Base-by-base conservation (phyloP, 2,113 vertebrate genomes). In the Tursiops truncatus region DNA sequence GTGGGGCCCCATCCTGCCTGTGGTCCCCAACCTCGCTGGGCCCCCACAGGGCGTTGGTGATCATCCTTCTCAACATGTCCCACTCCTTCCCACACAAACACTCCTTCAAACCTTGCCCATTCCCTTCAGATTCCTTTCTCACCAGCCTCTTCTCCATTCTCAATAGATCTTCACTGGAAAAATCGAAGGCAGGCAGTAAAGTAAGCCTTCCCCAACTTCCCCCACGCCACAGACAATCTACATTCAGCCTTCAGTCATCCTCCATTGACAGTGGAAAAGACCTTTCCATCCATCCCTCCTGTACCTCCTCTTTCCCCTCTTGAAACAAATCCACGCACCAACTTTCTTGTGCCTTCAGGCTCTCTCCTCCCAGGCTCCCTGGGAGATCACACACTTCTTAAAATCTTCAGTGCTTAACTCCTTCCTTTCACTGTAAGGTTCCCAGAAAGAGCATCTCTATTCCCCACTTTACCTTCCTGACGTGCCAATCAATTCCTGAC, bases 1-100 rank as follows among this genome's bases (percentile, higher is more conserved):
- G 3, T 12, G 18, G 26, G 0, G 14, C 18, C 50, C 44, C 38
- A 28, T 25, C 18, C n/a, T 28, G 20, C 53, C 18, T 0, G 1
- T 1, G 53, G 77, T 36, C 31, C 14, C 76, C 62, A 74, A 0
- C 4, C 33, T 76, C 0, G 13, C 6, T 74, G 77, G 71, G 77
- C 76, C 21, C 20, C 65, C 31, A 11, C 11, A 0, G 13, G 20
- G 9, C 1, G 36, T 41, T 38, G 11, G n/a, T 13, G 41, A n/a
- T 11, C 71, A 26, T n/a, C 33, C 31, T 68, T 25, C 38, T 73
- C 50, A 74, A 11, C 9, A 18, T 13, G 56, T 18, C 13, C 65
- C 33, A 60, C 73, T 92, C 33, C 36, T 41, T 81, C 25, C 25
- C 76, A n/a, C 31, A 33, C 11, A 38, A 31, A 36, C 23, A 76